phyloP scores from a whole-genome alignment of 2,888 invertebrate species.

The Galeruca laticollis region DNA sequence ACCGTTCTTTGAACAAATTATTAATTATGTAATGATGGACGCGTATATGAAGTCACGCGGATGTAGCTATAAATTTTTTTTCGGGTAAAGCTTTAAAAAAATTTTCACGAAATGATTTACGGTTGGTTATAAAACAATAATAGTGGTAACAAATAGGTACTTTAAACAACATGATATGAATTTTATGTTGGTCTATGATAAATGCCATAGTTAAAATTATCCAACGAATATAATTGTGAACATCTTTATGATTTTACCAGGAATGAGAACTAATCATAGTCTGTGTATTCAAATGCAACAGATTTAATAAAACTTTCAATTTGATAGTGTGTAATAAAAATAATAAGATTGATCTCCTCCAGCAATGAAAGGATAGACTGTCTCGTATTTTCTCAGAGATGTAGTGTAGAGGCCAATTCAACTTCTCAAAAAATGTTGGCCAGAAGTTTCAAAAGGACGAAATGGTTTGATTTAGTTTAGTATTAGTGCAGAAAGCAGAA shows the following conservation, averaged over 20 bases:
- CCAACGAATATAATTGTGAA: background rate
- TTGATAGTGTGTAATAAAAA: background rate
- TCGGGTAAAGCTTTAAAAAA: background rate
- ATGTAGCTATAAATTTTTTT: slow-evolving; percentile 12
- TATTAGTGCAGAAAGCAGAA: too few species aligned
- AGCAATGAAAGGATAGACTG: too few species aligned
- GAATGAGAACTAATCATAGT: background rate
- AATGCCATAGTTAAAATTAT: background rate
- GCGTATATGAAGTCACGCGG: slow-evolving; percentile 7
- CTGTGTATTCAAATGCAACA: background rate
- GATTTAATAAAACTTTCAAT: background rate
- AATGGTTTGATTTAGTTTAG: too few species aligned
- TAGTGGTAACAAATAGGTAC: background rate
- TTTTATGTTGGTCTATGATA: background rate
- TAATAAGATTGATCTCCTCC: too few species aligned
- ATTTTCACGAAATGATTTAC: slow-evolving; percentile 21
- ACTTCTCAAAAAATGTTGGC: too few species aligned
- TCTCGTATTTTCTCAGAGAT: too few species aligned
- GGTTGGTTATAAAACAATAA: slow-evolving; percentile 7
- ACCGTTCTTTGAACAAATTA: slow-evolving; percentile 9
- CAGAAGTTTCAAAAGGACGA: too few species aligned
- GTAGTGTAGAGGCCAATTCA: too few species aligned
- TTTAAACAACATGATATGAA: background rate
- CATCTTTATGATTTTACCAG: slow-evolving; percentile 1
- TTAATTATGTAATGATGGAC: slow-evolving; percentile 14